Percentiles rank a stretch among this genome's conserved stretches.
Evolutionary conservation across 1,140 invertebrate species (phyloP).

Genomic region (Chironomus striatipennis): DNA sequence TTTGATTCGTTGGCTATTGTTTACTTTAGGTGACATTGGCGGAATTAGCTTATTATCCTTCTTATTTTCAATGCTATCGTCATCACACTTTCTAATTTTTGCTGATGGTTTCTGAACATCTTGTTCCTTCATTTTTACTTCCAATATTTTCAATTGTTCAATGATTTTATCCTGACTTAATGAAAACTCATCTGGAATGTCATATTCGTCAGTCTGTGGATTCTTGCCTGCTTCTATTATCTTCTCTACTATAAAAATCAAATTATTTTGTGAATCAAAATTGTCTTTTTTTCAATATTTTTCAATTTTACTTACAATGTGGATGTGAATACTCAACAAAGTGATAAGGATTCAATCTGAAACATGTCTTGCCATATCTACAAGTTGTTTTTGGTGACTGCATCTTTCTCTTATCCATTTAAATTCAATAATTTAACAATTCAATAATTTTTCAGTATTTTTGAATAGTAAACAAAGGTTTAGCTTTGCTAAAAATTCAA

Average conservation of each 20-base stretch:
- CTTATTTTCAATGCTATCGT: slow-evolving; percentile 10
- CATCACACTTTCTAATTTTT: slow-evolving; percentile 25
- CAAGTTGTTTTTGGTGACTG: slow-evolving; percentile 44
- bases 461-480: too few species aligned
- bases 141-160: slow-evolving; percentile 45
- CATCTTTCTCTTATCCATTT: neutral
- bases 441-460: too few species aligned
- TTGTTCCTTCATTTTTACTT: slow-evolving; percentile 28
- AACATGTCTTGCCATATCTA: slow-evolving; percentile 63
- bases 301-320: slow-evolving; percentile 50
- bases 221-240: slow-evolving; percentile 31
- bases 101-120: slow-evolving; percentile 28
- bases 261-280: slow-evolving; percentile 36
- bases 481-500: too few species aligned
- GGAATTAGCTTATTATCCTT: neutral
- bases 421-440: too few species aligned
- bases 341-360: slow-evolving; percentile 72
- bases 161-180: slow-evolving; percentile 40
- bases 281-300: slow-evolving; percentile 33
- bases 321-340: slow-evolving; percentile 70
- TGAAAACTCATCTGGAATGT: slow-evolving; percentile 30
- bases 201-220: neutral
- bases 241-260: slow-evolving; percentile 44
- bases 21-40: neutral
- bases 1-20: neutral